Evolutionary conservation across 1,140 invertebrate genomes (phyloP).

Genomic region (Belonocnema kinseyi): DNA sequence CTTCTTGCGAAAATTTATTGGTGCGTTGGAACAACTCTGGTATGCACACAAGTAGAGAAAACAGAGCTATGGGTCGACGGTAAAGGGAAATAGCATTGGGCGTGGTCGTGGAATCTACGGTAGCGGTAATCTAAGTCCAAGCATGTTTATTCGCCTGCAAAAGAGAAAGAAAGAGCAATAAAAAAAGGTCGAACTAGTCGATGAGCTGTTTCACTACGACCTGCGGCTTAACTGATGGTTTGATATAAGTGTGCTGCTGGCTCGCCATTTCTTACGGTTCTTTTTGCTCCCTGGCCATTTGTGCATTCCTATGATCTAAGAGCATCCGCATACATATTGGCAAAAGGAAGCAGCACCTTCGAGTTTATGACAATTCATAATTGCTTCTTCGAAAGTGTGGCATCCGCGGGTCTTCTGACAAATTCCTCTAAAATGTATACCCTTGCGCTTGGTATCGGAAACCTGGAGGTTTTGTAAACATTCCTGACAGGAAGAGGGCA

Average conservation of each 20-base stretch:
- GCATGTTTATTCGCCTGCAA: constrained; percentile 49
- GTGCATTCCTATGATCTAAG: constrained; percentile 46
- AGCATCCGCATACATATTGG: constrained; percentile 7
- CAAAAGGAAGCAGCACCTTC: neutral
- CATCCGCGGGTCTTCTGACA: neutral
- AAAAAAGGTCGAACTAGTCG: constrained; percentile 44
- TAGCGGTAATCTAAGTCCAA: constrained; percentile 47
- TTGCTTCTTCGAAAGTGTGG: neutral
- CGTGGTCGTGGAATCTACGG: constrained; percentile 59
- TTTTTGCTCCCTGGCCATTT: constrained; percentile 49
- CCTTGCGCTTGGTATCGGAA: neutral
- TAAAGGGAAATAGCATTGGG: constrained; percentile 54
- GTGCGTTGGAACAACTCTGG: neutral
- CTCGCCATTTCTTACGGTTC: constrained; percentile 60
- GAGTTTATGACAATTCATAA: constrained; percentile 26
- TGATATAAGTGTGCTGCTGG: constrained; percentile 47
- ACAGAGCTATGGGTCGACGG: constrained; percentile 39
- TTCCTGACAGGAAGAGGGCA: constrained; percentile 9
- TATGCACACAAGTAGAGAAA: neutral
- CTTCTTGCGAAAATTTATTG: neutral
- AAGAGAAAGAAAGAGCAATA: constrained; percentile 47
- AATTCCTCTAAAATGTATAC: too few species aligned
- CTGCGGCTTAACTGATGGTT: constrained; percentile 51
- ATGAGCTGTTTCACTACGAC: constrained; percentile 43
- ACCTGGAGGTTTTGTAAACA: neutral